Base-by-base conservation (phyloP, 2,888 invertebrate species). In the Uloborus plumipes region DNA sequence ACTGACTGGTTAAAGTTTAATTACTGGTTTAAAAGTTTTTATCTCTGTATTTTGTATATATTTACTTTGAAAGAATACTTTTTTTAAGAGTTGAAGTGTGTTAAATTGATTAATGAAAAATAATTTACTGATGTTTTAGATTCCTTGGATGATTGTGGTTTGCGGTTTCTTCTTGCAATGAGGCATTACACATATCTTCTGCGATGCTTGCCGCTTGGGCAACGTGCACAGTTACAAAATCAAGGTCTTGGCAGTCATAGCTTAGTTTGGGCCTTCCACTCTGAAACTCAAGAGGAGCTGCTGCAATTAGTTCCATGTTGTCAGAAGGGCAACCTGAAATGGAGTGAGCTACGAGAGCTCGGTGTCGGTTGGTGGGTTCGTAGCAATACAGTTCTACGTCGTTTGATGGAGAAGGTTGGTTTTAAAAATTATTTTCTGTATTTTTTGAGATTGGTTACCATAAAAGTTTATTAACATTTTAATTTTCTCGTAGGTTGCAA, bases 261-360 rank as follows among this genome's bases (percentile, higher is more conserved):
- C 89, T 92, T 99, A 22, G 98, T 98, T 3, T 99, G 99, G 99
- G 99, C 99, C 0, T 99, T 96, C 90, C 99, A 99, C 89, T 99
- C 99, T 0, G 99, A 99, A 90, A 95, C 97, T 22, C 97, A 98
- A 88, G 98, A 98, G 87, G 99, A 99, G 88, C 91, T 99, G 75
- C 90, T 99, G 16, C 93, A 94, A 79, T 90, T 97, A 69, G 94
- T 97, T 85, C 98, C 99, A 0, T 89, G 89, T 73, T 88, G 90
- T 87, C 89, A 90, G 78, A 89, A 89, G 85, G 89, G 89, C 16
- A 89, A 89, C 76, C 90, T 91, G 0, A 94, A 94, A 65, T 99
- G 99, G 99, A 91, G 92, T 1, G 94, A 95, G 31, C 90, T 99
- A 87, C 93, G 95, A 86, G 97, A 98, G 89, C 91, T 98, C 49